Base-by-base conservation (phyloP, 1,140 invertebrate genomes). In the Euura saliciscinereae region DNA sequence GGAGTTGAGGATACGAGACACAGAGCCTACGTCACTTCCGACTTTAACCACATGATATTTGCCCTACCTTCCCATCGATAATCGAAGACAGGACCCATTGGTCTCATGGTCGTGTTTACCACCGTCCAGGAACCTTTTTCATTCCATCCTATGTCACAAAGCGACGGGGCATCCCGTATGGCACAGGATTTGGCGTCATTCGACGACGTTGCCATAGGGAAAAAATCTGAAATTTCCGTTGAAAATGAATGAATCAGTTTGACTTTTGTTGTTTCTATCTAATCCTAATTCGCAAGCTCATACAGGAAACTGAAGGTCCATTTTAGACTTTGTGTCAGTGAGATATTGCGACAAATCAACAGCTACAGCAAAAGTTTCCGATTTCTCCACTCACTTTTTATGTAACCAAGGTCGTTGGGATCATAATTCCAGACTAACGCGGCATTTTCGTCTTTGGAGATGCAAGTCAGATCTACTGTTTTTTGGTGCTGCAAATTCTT, bases 1-100 rank as follows among this genome's bases (percentile, higher is more conserved):
- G 7, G 46, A n/a, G 1, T 8, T 51, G 46, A 51, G 46, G n/a
- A 51, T 0, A 51, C 11, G 46, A 8, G 46, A 51, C 46, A 8
- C 46, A 51, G 46, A 51, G 46, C 46, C 46, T n/a, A 51, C 7
- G n/a, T 51, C 28, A 28, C 28, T 28, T 28, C 28, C 28, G 28
- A 1, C 28, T 28, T 28, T 1, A 28, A 28, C 28, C 28, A 1
- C 28, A 28, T 28, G 28, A 28, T 7, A 8, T 51, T n/a, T n/a
- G n/a, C 8, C 1, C 8, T 70, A 81, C 78, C 70, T 78, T 81
- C 78, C 79, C 78, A 80, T 71, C 77, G 74, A 11, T 43, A 44
- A 72, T 78, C 76, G 2, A 70, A 67, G 13, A 74, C 77, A 0
- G 75, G 75, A 10, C 75, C 77, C 75, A 76, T 75, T 4, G 74